Percentiles rank a stretch among this genome's conserved stretches.
Conservation (phyloP, 2,797 vertebrate genomes). For the Clarias fuscus region DNA sequence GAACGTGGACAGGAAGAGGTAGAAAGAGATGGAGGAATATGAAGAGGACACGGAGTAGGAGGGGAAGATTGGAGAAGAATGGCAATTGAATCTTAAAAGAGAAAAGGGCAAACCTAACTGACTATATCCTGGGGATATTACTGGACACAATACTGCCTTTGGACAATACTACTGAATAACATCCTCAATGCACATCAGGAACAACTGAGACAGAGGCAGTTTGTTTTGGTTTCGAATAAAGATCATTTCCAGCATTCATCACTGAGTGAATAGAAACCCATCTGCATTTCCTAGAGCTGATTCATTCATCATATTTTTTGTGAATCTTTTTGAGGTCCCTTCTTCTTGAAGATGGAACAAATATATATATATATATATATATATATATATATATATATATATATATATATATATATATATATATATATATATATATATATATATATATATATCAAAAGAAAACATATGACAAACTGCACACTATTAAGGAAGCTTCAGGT, state of each 20-base stretch:
- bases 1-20: not conserved
- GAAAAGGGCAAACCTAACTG: not conserved
- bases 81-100: not conserved
- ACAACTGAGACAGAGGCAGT: not conserved
- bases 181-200: not conserved
- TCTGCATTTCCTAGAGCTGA: not conserved
- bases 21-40: slow-evolving; percentile 3
- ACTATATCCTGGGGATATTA: not conserved
- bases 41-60: not conserved
- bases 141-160: not conserved
- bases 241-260: not conserved
- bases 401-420: not conserved
- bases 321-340: not conserved
- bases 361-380: not conserved
- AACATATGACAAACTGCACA: not conserved
- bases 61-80: not conserved
- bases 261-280: not conserved
- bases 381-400: not conserved
- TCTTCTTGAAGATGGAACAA: not conserved
- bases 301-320: not conserved
- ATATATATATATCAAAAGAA: not conserved
- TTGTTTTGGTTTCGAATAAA: not conserved
- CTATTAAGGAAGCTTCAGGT: not conserved
- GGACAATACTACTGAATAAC: not conserved
- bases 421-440: not conserved